Conservation (phyloP, 2,888 invertebrate species). For the Nomada lathburiana region DNA sequence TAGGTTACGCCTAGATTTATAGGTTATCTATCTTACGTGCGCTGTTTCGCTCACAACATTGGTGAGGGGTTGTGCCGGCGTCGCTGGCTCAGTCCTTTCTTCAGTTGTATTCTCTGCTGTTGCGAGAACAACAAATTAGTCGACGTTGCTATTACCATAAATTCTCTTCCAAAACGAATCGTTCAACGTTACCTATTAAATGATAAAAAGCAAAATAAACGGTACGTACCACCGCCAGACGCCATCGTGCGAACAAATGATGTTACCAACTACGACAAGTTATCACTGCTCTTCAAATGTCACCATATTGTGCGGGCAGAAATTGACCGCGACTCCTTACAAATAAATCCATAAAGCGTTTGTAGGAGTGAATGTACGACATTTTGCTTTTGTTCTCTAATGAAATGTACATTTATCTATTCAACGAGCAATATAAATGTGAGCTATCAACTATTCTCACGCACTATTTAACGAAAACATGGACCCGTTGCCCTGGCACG, state of each 20-base stretch:
- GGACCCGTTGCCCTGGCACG: too few relatives aligned
- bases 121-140: slow-evolving; percentile 38
- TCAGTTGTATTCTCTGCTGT: slow-evolving; percentile 78
- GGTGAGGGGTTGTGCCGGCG: slow-evolving; percentile 75
- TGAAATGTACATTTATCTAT: not conserved
- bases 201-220: slow-evolving; percentile 64
- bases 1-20: slow-evolving; percentile 29
- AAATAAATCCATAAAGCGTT: not conserved
- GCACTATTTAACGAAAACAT: slow-evolving; percentile 2
- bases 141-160: slow-evolving; percentile 11
- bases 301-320: slow-evolving; percentile 2
- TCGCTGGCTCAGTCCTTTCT: slow-evolving; percentile 79
- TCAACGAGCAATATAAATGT: too few relatives aligned
- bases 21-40: slow-evolving; percentile 79
- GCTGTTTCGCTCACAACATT: slow-evolving; percentile 80
- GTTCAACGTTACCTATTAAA: slow-evolving; percentile 40
- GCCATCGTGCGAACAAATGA: slow-evolving; percentile 81
- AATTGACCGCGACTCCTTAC: not conserved
- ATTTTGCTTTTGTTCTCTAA: slow-evolving; percentile 28
- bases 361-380: not conserved
- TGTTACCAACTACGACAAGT: slow-evolving; percentile 60
- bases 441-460: not conserved
- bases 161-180: slow-evolving; percentile 2
- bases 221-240: slow-evolving; percentile 80
- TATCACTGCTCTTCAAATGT: slow-evolving; percentile 47